phyloP scores from a whole-genome alignment of 1,140 invertebrate species.

The Diorhabda elongata region DNA sequence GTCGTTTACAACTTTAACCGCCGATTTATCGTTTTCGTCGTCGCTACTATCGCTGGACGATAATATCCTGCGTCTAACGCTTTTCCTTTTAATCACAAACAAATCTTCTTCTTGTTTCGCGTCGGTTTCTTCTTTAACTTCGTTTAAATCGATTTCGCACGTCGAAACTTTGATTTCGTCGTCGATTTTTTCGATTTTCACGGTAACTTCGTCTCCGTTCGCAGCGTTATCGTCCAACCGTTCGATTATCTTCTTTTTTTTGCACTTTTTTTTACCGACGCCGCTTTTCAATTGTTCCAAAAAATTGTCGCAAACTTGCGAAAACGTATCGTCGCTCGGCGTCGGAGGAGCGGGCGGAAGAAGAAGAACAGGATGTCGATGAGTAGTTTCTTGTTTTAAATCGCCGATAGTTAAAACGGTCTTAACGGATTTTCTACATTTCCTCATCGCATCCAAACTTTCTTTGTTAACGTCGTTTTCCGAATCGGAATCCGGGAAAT shows the following conservation, averaged over 20 bases:
- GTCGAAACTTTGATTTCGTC: constrained; percentile 20
- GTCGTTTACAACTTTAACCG: neutral
- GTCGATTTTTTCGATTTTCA: constrained; percentile 31
- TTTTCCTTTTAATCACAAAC: constrained; percentile 20
- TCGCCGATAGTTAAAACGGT: constrained; percentile 20
- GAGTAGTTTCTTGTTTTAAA: constrained; percentile 16
- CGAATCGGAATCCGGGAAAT: constrained; percentile 58
- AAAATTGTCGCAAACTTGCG: constrained; percentile 65
- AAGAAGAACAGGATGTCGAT: neutral
- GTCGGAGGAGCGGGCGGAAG: constrained; percentile 39
- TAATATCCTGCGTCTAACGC: constrained; percentile 24
- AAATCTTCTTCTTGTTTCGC: constrained; percentile 13
- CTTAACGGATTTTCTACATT: constrained; percentile 52
- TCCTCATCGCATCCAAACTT: constrained; percentile 54
- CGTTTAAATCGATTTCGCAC: constrained; percentile 38
- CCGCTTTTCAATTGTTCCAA: constrained; percentile 63
- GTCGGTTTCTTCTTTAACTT: constrained; percentile 33
- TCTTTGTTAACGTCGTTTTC: constrained; percentile 58
- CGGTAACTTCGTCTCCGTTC: constrained; percentile 30
- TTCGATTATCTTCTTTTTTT: constrained; percentile 47
- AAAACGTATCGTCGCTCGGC: constrained; percentile 48
- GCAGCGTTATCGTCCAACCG: neutral
- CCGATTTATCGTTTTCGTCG: constrained; percentile 17
- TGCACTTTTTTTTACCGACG: constrained; percentile 52
- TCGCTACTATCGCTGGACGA: constrained; percentile 28